These are phyloP conservation scores for Helobdella robusta DNA, from an alignment of 2,888 invertebrate genomes.

Conservation along the genomic window DNA sequence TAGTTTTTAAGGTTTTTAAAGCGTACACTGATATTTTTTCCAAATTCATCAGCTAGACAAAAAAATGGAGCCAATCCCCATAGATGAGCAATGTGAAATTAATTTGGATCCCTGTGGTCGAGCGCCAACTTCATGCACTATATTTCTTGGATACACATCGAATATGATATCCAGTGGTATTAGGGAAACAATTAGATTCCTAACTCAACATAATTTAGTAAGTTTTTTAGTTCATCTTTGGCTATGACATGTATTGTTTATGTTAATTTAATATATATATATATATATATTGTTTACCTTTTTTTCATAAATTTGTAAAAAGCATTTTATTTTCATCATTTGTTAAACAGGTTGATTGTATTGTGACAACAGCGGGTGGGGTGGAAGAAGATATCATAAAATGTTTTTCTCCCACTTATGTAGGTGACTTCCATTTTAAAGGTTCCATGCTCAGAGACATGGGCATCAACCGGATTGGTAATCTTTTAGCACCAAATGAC, in stretches of 20 bases:
- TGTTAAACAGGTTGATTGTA: conserved; percentile 67
- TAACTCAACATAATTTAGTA: conserved; percentile 72
- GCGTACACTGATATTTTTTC: neutral
- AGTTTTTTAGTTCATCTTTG: neutral
- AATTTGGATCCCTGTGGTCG: conserved; percentile 61
- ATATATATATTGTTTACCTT: neutral
- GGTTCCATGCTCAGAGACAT: conserved; percentile 67
- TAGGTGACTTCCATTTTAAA: conserved; percentile 78
- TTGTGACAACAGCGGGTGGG: conserved; percentile 95
- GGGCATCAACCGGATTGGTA: conserved; percentile 83
- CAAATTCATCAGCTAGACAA: conserved; percentile 56
- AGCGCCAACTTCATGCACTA: conserved; percentile 63
- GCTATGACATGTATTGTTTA: neutral
- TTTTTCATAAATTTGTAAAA: neutral
- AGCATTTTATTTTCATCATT: neutral
- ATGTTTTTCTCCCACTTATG: conserved; percentile 83
- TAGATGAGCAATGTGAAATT: conserved; percentile 57
- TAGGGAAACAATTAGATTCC: conserved; percentile 77
- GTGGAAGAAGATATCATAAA: conserved; percentile 98
- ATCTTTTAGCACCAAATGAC: conserved; percentile 90
- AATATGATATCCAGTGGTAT: conserved; percentile 92
- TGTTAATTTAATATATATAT: neutral
- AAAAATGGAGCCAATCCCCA: conserved; percentile 61
- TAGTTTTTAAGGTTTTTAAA: conserved; percentile 1
- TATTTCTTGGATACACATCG: conserved; percentile 92